phyloP scores from a whole-genome alignment of 2,888 invertebrate genomes.

The Liopterus haemorrhoidalis region DNA sequence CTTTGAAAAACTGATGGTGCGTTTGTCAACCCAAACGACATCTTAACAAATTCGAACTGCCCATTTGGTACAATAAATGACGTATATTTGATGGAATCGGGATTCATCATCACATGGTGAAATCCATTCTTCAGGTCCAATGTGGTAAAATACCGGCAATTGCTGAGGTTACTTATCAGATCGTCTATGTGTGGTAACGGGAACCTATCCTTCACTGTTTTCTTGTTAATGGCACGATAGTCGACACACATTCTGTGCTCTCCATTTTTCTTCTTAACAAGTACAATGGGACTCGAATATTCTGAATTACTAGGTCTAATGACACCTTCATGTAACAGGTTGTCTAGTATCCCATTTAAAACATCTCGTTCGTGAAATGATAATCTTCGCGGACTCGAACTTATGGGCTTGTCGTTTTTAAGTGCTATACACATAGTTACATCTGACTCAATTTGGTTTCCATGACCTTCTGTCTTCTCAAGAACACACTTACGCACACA shows the following conservation, averaged over 20 bases:
- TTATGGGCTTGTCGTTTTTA: constrained; percentile 3
- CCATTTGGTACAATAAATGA: constrained; percentile 16
- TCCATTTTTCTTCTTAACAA: constrained; percentile 27
- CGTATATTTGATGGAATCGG: constrained; percentile 10
- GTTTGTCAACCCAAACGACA: constrained; percentile 17
- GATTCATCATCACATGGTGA: constrained; percentile 15
- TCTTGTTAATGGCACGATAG: constrained; percentile 24
- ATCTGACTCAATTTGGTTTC: too few species aligned
- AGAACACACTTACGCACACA: too few species aligned
- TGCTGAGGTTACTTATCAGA: too few species aligned
- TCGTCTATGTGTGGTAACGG: too few species aligned
- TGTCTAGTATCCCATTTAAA: constrained; percentile 20
- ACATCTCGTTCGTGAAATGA: constrained; percentile 16
- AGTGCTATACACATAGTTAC: constrained; percentile 1
- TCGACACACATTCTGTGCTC: constrained; percentile 27
- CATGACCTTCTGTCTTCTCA: too few species aligned
- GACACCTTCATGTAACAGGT: constrained; percentile 22
- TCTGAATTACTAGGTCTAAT: constrained; percentile 25
- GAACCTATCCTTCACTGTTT: too few species aligned
- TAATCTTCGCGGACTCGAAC: constrained; percentile 16
- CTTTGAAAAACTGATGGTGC: constrained; percentile 15
- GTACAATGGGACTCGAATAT: constrained; percentile 26
- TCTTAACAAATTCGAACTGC: constrained; percentile 12
- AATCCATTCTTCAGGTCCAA: too few species aligned
- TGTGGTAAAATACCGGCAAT: too few species aligned